Evolutionary conservation across 2,888 invertebrate genomes (phyloP), one percentile per base, ranked within the genome.

Genomic region (Plagodis pulveraria): DNA sequence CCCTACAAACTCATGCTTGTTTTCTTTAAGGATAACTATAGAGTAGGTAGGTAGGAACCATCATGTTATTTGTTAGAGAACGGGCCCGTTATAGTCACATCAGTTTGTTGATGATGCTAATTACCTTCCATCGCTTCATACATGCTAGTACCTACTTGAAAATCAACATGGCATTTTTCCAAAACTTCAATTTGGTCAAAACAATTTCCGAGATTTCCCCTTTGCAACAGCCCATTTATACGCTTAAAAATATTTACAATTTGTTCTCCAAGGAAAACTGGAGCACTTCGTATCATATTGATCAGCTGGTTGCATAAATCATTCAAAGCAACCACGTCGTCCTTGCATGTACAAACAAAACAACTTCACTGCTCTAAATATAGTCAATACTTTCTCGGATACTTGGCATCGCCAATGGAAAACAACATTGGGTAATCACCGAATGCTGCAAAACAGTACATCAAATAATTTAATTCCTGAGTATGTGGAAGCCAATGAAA

Each of bases 341-440:
- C 73, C 74, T 76, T 76, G 72, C 69, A 67, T 53, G 65, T 72
- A 61, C 62, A 67, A 70, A 64, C 51, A 72, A 72, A 69, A 77
- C 71, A 64, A 63, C 68, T 60, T 36, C 33, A 43, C 47, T n/a
- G 53, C 50, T 73, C 77, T 83, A 81, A 75, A 82, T 80, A 75
- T 82, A 81, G 78, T 71, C 70, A 75, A 75, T 72, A 80, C 77
- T 81, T 81, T 84, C 79, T 76, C 73, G 67, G 67, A 72, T 73
- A 73, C 72, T 82, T 83, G 82, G 82, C 82, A 81, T 69, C 71
- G 66, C 51, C 55, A 69, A 49, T 58, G 59, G 70, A 81, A 79
- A 78, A 82, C 78, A 78, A 71, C 67, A 53, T 72, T 62, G 70
- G 58, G 66, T 68, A 71, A 73, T 70, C 60, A 55, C 47, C 65